Percentiles rank a stretch among this genome's conserved stretches.
These are phyloP conservation scores for Drosophila nasuta DNA, from an alignment of 1,140 invertebrate genomes.

Conservation along the genomic window DNA sequence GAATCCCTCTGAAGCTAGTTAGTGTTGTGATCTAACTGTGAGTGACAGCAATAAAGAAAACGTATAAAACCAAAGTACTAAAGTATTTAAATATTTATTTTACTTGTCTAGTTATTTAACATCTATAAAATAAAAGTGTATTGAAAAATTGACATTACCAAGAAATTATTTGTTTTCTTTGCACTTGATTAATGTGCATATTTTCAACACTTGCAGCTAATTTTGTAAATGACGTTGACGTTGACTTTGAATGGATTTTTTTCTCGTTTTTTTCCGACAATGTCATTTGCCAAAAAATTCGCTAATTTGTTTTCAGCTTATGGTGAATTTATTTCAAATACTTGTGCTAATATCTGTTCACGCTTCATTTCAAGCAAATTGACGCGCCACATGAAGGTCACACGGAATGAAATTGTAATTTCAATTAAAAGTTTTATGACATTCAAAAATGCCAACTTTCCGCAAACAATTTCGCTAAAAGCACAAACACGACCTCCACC, in stretches of 20 bases:
- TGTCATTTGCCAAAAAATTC: conserved; percentile 40
- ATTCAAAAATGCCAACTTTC: conserved; percentile 23
- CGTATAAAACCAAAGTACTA: no score
- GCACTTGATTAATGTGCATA: conserved; percentile 31
- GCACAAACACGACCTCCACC: conserved; percentile 15
- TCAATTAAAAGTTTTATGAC: conserved; percentile 49
- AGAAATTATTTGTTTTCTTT: neutral
- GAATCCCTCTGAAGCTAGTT: no score
- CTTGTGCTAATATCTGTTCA: conserved; percentile 12
- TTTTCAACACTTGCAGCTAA: conserved; percentile 32
- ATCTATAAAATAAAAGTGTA: no score
- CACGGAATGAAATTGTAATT: conserved; percentile 44
- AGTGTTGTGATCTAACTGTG: no score
- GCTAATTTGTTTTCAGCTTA: conserved; percentile 26
- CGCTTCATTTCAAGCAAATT: conserved; percentile 53
- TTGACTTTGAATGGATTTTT: conserved; percentile 9
- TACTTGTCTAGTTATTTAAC: no score
- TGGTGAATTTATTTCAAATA: conserved; percentile 43
- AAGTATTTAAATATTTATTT: no score
- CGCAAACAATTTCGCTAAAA: conserved; percentile 55
- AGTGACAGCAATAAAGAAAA: no score
- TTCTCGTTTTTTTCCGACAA: neutral
- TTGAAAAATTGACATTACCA: no score
- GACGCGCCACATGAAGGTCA: conserved; percentile 47
- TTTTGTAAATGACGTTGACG: conserved; percentile 45